Conservation (phyloP, 64 coral and sea anemone species). For the Platygyra sinensis region DNA sequence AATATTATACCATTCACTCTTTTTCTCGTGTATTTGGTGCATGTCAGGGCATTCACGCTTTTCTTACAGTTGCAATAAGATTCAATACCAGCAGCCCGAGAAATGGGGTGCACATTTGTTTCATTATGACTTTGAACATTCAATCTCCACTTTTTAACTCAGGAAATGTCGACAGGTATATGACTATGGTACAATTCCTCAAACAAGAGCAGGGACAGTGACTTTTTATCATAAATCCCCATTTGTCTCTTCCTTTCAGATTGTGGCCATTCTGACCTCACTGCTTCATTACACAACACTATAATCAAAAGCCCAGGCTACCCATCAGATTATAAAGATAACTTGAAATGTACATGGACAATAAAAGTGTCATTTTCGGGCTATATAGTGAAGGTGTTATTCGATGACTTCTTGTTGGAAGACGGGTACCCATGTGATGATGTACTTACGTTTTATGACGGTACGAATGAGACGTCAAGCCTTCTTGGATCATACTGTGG, state of each 20-base stretch:
- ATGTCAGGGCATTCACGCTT: too few relatives aligned
- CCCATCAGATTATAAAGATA: background rate
- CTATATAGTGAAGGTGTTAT: background rate
- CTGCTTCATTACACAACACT: background rate
- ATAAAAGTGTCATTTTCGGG: too few relatives aligned
- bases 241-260: background rate
- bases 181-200: too few relatives aligned
- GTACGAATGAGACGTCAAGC: background rate
- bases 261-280: background rate
- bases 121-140: background rate
- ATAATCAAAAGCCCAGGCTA: background rate
- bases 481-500: constrained; percentile 3
- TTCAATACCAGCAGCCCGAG: too few relatives aligned
- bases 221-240: too few relatives aligned
- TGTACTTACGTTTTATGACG: background rate
- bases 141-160: background rate
- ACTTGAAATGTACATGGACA: background rate
- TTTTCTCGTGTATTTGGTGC: too few relatives aligned
- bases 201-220: too few relatives aligned
- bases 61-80: too few relatives aligned
- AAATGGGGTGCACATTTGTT: background rate
- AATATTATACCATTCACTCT: too few relatives aligned
- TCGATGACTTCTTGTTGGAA: constrained; percentile 1
- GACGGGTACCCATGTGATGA: background rate
- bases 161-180: background rate